A percentile compares a stretch with the other conserved stretches of the same genome.
Evolutionary conservation across 2,113 vertebrate genomes (phyloP).

Genomic region (Talpa occidentalis): DNA sequence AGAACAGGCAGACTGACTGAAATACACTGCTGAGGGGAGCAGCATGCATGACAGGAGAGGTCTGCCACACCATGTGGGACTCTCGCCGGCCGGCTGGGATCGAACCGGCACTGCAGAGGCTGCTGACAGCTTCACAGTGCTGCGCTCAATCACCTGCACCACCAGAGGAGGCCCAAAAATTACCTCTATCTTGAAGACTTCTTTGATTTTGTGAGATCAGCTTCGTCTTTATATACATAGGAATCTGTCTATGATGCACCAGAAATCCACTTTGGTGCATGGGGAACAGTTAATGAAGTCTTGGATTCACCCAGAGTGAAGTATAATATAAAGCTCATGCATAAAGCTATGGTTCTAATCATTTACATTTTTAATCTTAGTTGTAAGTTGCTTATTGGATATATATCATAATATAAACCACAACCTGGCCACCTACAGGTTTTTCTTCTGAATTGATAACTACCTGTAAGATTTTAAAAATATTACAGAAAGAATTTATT

Average conservation of each 20-base stretch:
- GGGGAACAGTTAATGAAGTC: neutral
- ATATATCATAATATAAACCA: neutral
- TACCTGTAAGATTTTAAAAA: neutral
- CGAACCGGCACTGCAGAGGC: too few species aligned
- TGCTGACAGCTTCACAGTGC: too few species aligned
- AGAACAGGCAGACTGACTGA: too few species aligned
- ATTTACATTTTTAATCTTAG: neutral
- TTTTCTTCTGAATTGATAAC: conserved; percentile 15
- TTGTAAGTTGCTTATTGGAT: too few species aligned
- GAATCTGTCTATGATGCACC: neutral
- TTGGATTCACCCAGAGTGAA: neutral
- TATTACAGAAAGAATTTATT: neutral
- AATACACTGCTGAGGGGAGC: too few species aligned
- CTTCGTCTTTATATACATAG: neutral
- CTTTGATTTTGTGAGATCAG: neutral
- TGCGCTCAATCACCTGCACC: too few species aligned
- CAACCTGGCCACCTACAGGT: neutral
- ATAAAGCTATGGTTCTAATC: neutral
- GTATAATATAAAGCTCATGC: neutral
- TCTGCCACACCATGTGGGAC: too few species aligned
- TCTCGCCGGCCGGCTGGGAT: too few species aligned
- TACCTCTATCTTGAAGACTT: neutral
- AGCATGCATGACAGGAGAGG: too few species aligned
- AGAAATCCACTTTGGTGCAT: neutral
- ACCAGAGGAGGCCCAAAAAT: too few species aligned